These are phyloP conservation scores for Harpagoxenus sublaevis DNA, from an alignment of 2,888 invertebrate species.

Conservation along the genomic window DNA sequence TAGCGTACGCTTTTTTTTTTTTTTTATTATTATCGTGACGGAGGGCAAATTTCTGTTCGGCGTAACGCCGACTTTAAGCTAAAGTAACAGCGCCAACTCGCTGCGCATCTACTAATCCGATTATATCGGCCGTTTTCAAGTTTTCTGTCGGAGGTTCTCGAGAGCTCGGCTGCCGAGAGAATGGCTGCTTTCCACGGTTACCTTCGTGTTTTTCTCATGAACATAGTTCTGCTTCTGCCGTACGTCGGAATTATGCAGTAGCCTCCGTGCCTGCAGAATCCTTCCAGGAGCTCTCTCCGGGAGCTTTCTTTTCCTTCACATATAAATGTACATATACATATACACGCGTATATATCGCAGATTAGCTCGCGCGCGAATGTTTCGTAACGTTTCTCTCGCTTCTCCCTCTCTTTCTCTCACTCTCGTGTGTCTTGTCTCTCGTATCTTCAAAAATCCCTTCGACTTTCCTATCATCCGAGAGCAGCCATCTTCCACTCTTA, in stretches of 20 bases:
- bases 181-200: constrained; percentile 53
- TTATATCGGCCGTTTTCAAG: constrained; percentile 71
- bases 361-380: constrained; percentile 5
- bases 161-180: constrained; percentile 27
- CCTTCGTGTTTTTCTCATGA: constrained; percentile 73
- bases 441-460: constrained; percentile 16
- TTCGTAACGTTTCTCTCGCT: background rate
- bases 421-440: background rate
- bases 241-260: constrained; percentile 62
- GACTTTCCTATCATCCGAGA: constrained; percentile 21
- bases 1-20: background rate
- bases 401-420: background rate
- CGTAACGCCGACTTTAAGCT: constrained; percentile 39
- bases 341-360: constrained; percentile 1
- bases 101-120: constrained; percentile 68
- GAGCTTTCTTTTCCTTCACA: constrained; percentile 1
- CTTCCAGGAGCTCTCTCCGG: constrained; percentile 15
- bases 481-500: constrained; percentile 19
- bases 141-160: constrained; percentile 58
- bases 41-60: constrained; percentile 36
- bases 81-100: constrained; percentile 48
- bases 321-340: background rate
- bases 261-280: constrained; percentile 35
- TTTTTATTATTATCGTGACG: constrained; percentile 8
- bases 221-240: constrained; percentile 67